Percentiles rank a stretch among this genome's conserved stretches.
Evolutionary conservation across 2,113 vertebrate genomes (phyloP).

Genomic region (Okapia johnstoni): DNA sequence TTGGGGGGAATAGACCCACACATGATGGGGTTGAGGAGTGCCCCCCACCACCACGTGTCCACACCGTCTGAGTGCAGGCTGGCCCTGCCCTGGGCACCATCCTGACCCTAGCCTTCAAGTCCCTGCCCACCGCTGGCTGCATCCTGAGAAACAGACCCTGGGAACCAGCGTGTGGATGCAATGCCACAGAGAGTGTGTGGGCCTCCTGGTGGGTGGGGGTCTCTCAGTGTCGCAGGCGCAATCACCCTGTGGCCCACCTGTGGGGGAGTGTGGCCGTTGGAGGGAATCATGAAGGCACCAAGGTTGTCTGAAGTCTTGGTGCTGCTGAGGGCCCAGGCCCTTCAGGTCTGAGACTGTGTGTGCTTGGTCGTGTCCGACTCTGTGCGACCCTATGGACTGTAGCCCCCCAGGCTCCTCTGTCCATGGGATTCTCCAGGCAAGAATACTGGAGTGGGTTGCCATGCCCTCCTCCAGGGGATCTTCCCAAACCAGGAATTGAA

Average conservation of each 20-base stretch:
- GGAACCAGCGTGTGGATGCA: no score
- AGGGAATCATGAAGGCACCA: rapidly evolving
- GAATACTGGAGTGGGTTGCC: background rate
- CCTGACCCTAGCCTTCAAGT: background rate
- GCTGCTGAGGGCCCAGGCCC: background rate
- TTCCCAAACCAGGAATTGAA: background rate
- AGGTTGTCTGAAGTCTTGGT: background rate
- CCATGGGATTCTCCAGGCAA: background rate
- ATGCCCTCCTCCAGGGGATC: background rate
- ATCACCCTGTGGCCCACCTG: background rate
- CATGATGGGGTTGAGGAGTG: rapidly evolving
- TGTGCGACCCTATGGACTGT: background rate
- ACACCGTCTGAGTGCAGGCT: background rate
- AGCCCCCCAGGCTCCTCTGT: background rate
- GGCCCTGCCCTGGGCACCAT: background rate
- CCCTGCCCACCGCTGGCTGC: no score
- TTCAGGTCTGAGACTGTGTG: rapidly evolving
- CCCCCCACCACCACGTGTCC: no score
- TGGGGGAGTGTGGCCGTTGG: rapidly evolving
- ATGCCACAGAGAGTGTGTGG: no score
- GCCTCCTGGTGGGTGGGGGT: background rate
- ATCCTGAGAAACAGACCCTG: background rate
- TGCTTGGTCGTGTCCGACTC: rapidly evolving
- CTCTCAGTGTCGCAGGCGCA: no score
- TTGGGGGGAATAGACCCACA: background rate